Base-by-base conservation (phyloP, 2,888 invertebrate genomes). In the Tachina fera region DNA sequence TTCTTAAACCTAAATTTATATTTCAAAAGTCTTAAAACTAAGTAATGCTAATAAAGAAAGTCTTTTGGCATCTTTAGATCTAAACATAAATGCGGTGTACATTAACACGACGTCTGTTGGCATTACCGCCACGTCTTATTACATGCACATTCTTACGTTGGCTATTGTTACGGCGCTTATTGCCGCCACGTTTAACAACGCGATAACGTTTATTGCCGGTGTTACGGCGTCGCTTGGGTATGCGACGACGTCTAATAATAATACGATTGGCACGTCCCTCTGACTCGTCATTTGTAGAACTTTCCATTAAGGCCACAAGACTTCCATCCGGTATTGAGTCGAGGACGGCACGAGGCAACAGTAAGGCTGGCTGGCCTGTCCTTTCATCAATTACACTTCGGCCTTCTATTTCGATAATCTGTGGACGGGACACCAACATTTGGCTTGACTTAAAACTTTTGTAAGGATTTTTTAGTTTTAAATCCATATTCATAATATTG, bases 261-360 rank as follows among this genome's bases (percentile, higher is more conserved):
- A 91, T 89, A 0, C 89, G 91, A 45, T 91, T 89, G 80, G 91
- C 91, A 39, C 91, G 91, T 70, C 89, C 88, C 13, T 88, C 90
- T 4, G 87, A 86, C 1, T 58, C 83, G 6, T 65, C 75, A 31
- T 56, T 49, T 1, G 65, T 19, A 0, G 81, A 81, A 19, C 89
- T 89, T 41, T 91, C 90, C 89, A 91, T 88, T 3, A 92, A 87
- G 3, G 91, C 91, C 3, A 92, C 89, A 6, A 92, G 89, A 63
- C 90, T 90, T 51, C 91, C 92, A 72, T 91, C 89, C 56, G 92
- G 92, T 47, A 92, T 91, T 78, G 89, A 89, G 22, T 91, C 90
- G 22, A 92, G 84, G 0, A 90, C 88, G 45, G 89, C 88, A 11
- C 91, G 92, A 5, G 92, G 91, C 74, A 92, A 88, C 13, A 90